Conservation (phyloP, 1,140 invertebrate genomes). For the Leptinotarsa lineolata region DNA sequence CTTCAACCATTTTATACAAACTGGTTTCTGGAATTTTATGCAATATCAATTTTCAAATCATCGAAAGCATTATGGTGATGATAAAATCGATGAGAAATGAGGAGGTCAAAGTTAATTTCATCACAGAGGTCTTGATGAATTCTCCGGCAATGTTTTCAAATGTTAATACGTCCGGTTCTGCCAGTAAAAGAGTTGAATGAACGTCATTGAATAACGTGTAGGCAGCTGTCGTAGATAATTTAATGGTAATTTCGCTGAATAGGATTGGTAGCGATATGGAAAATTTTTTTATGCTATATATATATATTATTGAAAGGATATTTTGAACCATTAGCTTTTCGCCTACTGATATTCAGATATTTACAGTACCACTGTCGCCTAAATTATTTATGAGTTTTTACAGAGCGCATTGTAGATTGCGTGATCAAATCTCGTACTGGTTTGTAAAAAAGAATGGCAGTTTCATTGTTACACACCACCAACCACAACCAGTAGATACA, state of each 20-base stretch:
- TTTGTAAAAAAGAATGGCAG: no score
- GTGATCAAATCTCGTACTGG: no score
- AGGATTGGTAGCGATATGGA: not conserved
- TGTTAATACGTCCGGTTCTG: slow-evolving; percentile 12
- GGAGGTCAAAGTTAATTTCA: not conserved
- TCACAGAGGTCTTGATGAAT: not conserved
- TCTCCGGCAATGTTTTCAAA: slow-evolving; percentile 10
- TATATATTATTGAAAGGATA: not conserved
- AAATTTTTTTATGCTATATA: not conserved
- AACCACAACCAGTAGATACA: no score
- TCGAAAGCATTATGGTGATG: not conserved
- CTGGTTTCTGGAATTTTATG: no score
- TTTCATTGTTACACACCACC: no score
- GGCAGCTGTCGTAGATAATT: not conserved
- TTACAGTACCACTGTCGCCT: not conserved
- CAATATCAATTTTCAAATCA: no score
- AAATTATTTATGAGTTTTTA: no score
- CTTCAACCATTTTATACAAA: no score
- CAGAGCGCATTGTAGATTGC: no score
- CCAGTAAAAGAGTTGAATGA: slow-evolving; percentile 10
- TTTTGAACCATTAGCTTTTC: not conserved
- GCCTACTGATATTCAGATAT: not conserved
- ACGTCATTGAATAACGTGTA: slow-evolving; percentile 13
- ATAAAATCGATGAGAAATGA: not conserved
- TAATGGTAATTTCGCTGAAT: not conserved